Evolutionary conservation across 2,797 vertebrate genomes (phyloP), one percentile per base, ranked within the genome.

Genomic region (Hirundo rustica): DNA sequence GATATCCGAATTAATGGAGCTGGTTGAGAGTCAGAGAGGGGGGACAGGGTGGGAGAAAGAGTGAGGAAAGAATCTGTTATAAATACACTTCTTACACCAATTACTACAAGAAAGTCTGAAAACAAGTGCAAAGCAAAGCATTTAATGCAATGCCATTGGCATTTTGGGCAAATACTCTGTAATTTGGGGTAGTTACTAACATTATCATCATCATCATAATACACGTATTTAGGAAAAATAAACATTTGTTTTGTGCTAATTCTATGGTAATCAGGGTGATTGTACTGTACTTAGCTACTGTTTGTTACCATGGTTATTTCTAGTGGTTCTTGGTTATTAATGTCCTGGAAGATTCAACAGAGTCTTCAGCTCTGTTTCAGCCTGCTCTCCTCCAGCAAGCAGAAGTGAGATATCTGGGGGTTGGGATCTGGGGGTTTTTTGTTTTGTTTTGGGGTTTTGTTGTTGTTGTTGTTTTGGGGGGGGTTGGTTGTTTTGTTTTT

Each of bases 231-330:
- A 97, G 96, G 91, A 97, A 97, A 96, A 98, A 98, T 97, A 97
- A 98, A 98, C 98, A 98, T 98, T 98, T 97, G 97, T 97, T 98
- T 97, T 97, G 97, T 97, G 96, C 78, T 98, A 98, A 98, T 98
- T 98, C 98, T 97, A 95, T 97, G 96, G 96, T 98, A 97, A 98
- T 98, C 97, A 98, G 96, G 92, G 95, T 97, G 97, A 98, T 98
- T 98, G 97, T 97, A 96, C 97, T 97, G 96, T 97, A 97, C 96
- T 97, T 97, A 96, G 93, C 94, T 91, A 77, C 96, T 97, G 92
- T 92, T 90, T 95, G 97, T 98, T 98, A 97, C 97, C 97, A 98
- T 98, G 97, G 97, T 97, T 97, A 98, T 98, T 93, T 95, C 95
- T 97, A 97, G 97, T 96, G 93, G 95, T 96, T 95, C 94, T 96